A percentile compares a stretch with the other conserved stretches of the same genome.
Conservation (phyloP, 2,797 vertebrate species). For the Orestias chungarensis region DNA sequence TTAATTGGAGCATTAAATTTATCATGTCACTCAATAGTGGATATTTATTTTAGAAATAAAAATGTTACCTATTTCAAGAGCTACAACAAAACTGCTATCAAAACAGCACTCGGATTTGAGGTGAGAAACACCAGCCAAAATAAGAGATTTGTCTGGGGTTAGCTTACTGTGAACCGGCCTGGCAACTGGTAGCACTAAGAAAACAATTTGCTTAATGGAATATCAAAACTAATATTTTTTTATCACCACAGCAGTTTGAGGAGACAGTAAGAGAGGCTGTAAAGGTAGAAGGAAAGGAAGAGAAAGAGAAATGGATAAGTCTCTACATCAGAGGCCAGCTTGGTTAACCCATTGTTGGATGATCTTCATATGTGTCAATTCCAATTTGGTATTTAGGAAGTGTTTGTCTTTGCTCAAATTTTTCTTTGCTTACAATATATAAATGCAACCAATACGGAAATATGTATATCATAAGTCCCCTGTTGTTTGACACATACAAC, state of each 20-base stretch:
- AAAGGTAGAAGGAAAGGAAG: slow-evolving; percentile 8
- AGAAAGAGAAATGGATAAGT: slow-evolving; percentile 38
- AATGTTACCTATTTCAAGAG: not conserved
- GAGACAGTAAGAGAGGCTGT: slow-evolving; percentile 10
- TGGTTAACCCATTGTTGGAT: slow-evolving; percentile 61
- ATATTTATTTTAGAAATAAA: not conserved
- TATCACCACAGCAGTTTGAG: slow-evolving; percentile 35
- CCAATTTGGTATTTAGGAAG: slow-evolving; percentile 18
- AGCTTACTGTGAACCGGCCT: slow-evolving; percentile 41
- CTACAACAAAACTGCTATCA: not conserved
- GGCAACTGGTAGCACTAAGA: slow-evolving; percentile 27
- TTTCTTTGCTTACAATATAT: slow-evolving; percentile 11
- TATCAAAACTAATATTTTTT: slow-evolving; percentile 67
- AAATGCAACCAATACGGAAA: too few relatives aligned
- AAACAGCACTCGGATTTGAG: not conserved
- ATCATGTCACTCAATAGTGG: not conserved
- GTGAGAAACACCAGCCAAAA: too few relatives aligned
- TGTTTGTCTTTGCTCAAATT: slow-evolving; percentile 17
- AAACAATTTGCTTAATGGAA: slow-evolving; percentile 78
- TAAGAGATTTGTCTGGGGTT: slow-evolving; percentile 11
- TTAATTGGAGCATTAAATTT: not conserved
- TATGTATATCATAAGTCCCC: too few relatives aligned
- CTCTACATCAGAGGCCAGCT: slow-evolving; percentile 51
- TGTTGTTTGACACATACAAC: not conserved
- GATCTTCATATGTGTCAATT: slow-evolving; percentile 40